These are phyloP conservation scores for Erpornis zantholeuca DNA, from an alignment of 2,113 vertebrate species.

Conservation along the genomic window DNA sequence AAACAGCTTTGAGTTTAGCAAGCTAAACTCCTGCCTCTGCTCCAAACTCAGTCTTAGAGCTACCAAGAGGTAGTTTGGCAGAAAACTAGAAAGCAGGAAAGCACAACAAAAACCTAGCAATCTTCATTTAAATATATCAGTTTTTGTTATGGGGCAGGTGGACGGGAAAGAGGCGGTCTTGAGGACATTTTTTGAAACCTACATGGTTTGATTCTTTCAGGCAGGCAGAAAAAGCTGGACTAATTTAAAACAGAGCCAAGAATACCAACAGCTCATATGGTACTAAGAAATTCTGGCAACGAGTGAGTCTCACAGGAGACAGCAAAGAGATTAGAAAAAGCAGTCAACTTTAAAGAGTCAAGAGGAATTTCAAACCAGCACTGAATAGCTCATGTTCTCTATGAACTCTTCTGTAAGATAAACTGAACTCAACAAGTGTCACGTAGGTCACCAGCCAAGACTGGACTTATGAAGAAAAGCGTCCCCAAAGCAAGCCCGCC, in stretches of 20 bases:
- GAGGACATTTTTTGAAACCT: constrained; percentile 27
- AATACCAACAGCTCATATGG: constrained; percentile 46
- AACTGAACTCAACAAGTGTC: neutral
- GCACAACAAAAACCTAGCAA: neutral
- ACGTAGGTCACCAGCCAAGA: neutral
- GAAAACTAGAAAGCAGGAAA: neutral
- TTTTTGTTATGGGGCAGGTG: neutral
- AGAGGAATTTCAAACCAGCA: constrained; percentile 34
- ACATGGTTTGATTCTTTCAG: constrained; percentile 30
- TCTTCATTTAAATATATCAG: constrained; percentile 4
- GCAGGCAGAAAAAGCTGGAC: constrained; percentile 34
- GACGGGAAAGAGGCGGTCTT: neutral
- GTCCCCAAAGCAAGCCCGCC: neutral
- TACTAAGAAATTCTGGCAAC: constrained; percentile 48
- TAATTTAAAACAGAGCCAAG: constrained; percentile 55
- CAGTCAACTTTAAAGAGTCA: constrained; percentile 48
- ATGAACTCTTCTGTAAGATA: constrained; percentile 1
- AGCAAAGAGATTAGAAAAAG: constrained; percentile 42
- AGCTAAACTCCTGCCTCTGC: constrained; percentile 7
- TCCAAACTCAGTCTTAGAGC: neutral
- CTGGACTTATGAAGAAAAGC: neutral
- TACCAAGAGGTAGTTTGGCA: neutral
- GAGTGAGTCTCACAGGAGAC: constrained; percentile 5
- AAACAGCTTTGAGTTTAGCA: constrained; percentile 30
- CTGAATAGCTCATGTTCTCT: constrained; percentile 14